Percentiles rank a stretch among this genome's conserved stretches.
phyloP scores from a whole-genome alignment of 92 coral and sea anemone species.

The Zoanthus sociatus region DNA sequence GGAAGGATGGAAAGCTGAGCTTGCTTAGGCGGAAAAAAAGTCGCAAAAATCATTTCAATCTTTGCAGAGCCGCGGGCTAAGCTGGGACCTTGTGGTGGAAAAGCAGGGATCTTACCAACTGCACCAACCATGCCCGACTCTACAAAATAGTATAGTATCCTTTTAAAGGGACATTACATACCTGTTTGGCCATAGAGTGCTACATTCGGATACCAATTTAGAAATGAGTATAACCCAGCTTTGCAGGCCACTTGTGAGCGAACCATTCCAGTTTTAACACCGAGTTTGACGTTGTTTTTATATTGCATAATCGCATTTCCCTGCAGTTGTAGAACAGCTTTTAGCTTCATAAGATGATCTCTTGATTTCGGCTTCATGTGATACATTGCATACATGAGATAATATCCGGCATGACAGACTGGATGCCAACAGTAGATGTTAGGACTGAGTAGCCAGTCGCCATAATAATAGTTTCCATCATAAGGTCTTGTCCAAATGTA shows the following conservation, averaged over 20 bases:
- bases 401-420: slow-evolving; percentile 4
- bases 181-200: slow-evolving; percentile 56
- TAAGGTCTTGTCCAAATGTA: slow-evolving; percentile 73
- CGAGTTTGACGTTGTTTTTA: slow-evolving; percentile 76
- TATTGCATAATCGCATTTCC: slow-evolving; percentile 69
- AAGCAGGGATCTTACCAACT: no score
- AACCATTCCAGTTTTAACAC: slow-evolving; percentile 88
- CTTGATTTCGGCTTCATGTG: slow-evolving; percentile 56
- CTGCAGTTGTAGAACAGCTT: slow-evolving; percentile 52
- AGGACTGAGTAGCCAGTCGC: slow-evolving; percentile 89
- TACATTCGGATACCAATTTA: slow-evolving; percentile 40
- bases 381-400: not conserved
- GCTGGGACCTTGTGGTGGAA: no score
- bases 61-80: no score
- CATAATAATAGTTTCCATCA: slow-evolving; percentile 76
- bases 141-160: no score
- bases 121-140: no score
- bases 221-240: slow-evolving; percentile 73
- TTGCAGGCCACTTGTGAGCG: slow-evolving; percentile 78
- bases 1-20: no score
- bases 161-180: not conserved
- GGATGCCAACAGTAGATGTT: slow-evolving; percentile 88
- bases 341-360: slow-evolving; percentile 45
- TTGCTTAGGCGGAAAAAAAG: no score
- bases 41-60: no score